Conservation (phyloP, 2,888 invertebrate genomes). For the Tipula confusa region DNA sequence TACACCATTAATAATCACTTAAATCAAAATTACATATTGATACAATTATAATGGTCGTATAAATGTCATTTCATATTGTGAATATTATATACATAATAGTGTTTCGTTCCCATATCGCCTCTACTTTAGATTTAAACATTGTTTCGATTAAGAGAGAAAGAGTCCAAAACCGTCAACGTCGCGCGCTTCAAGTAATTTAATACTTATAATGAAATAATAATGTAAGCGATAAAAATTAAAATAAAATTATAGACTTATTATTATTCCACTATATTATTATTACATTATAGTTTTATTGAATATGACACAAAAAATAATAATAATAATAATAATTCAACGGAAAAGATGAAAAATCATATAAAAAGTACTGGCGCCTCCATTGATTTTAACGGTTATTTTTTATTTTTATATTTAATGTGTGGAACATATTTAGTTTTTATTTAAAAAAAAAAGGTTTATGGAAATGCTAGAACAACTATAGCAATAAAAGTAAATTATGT, state of each 20-base stretch:
- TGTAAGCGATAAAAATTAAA: background rate
- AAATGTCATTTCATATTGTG: background rate
- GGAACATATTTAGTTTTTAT: background rate
- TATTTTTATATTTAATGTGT: background rate
- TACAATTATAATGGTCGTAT: background rate
- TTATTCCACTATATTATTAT: background rate
- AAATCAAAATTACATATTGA: background rate
- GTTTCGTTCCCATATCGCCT: background rate
- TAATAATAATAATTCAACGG: background rate
- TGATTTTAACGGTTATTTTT: background rate
- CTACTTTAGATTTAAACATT: background rate
- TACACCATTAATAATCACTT: background rate
- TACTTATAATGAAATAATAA: background rate
- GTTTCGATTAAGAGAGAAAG: background rate
- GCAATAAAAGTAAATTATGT: background rate
- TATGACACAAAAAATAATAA: background rate
- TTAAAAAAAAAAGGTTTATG: background rate
- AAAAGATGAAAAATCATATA: constrained; percentile 1
- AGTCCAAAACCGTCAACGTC: background rate
- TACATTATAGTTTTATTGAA: background rate
- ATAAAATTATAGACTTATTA: background rate
- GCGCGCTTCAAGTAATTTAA: background rate
- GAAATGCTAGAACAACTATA: background rate
- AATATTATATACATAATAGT: background rate
- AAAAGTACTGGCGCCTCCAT: constrained; percentile 14